Conservation (phyloP, 2,888 invertebrate species). For the Sarcophaga subvicina region DNA sequence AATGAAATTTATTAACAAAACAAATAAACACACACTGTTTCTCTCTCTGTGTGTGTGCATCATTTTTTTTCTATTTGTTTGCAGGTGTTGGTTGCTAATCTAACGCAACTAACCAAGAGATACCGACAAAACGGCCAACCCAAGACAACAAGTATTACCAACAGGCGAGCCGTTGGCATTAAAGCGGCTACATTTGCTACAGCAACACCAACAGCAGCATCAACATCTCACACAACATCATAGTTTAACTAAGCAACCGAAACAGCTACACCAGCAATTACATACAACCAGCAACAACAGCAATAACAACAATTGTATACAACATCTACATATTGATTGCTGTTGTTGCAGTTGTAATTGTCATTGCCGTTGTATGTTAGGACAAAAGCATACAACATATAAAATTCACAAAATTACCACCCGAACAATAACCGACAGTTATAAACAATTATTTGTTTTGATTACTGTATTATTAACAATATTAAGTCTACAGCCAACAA, state of each 20-base stretch:
- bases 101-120: slow-evolving; percentile 73
- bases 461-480: slow-evolving; percentile 71
- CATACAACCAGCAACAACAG: slow-evolving; percentile 48
- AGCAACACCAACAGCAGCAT: slow-evolving; percentile 58
- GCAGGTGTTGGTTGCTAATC: slow-evolving; percentile 75
- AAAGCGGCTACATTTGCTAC: slow-evolving; percentile 51
- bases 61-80: background rate
- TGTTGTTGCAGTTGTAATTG: background rate
- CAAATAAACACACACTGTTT: no score
- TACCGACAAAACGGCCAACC: slow-evolving; percentile 77
- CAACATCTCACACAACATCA: background rate
- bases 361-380: slow-evolving; percentile 59
- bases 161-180: slow-evolving; percentile 57
- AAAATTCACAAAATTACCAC: slow-evolving; percentile 67
- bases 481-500: slow-evolving; percentile 67
- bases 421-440: slow-evolving; percentile 61
- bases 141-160: slow-evolving; percentile 62
- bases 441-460: slow-evolving; percentile 64
- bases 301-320: slow-evolving; percentile 55
- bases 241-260: slow-evolving; percentile 30
- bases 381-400: slow-evolving; percentile 56
- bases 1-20: no score
- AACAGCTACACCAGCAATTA: slow-evolving; percentile 35
- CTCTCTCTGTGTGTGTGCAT: background rate
- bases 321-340: slow-evolving; percentile 52